Evolutionary conservation across 1,140 invertebrate genomes (phyloP).

Genomic region (Diorhabda carinulata): DNA sequence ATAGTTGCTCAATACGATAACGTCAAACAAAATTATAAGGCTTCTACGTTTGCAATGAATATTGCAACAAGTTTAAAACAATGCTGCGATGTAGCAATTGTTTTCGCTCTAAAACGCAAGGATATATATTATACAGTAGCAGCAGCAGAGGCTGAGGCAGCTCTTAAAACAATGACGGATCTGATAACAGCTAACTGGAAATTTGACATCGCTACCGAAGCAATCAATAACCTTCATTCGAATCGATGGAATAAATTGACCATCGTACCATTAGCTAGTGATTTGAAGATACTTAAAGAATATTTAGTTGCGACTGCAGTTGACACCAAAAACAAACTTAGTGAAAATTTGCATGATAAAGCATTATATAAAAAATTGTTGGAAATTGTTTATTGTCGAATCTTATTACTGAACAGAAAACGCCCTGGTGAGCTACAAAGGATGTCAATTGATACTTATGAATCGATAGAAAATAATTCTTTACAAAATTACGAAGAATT

Average conservation of each 20-base stretch:
- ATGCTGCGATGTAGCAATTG: slow-evolving; percentile 28
- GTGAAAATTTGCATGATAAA: slow-evolving; percentile 16
- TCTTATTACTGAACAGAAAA: slow-evolving; percentile 36
- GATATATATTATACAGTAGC: not conserved
- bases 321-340: slow-evolving; percentile 16
- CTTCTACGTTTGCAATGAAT: slow-evolving; percentile 28
- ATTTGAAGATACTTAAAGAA: slow-evolving; percentile 29
- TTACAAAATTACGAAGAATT: slow-evolving; percentile 32
- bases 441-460: slow-evolving; percentile 13
- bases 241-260: slow-evolving; percentile 33
- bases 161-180: slow-evolving; percentile 37
- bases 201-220: slow-evolving; percentile 41
- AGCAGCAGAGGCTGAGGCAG: slow-evolving; percentile 7
- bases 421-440: slow-evolving; percentile 37
- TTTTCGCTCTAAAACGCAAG: not conserved
- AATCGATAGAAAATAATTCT: not conserved
- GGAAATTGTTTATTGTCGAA: slow-evolving; percentile 36
- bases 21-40: slow-evolving; percentile 19
- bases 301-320: slow-evolving; percentile 21
- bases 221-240: slow-evolving; percentile 26
- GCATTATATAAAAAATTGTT: slow-evolving; percentile 32
- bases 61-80: slow-evolving; percentile 30
- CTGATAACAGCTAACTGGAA: slow-evolving; percentile 40
- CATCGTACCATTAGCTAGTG: slow-evolving; percentile 29
- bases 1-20: slow-evolving; percentile 19